A percentile compares a stretch with the other conserved stretches of the same genome.
phyloP scores from a whole-genome alignment of 2,113 vertebrate species.

The Cinclus mexicanus region DNA sequence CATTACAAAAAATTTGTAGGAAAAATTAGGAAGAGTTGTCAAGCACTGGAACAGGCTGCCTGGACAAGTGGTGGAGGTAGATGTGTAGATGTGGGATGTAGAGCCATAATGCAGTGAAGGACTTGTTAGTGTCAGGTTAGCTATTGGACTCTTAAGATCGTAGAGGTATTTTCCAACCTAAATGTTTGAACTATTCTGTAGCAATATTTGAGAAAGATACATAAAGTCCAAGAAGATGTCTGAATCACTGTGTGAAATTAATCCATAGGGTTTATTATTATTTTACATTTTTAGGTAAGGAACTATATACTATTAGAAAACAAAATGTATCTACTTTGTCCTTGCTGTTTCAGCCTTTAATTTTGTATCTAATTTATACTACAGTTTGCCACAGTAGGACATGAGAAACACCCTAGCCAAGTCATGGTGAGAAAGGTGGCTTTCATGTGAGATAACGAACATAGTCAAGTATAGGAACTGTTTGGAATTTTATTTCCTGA shows the following conservation, averaged over 20 bases:
- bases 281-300: background rate
- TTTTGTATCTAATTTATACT: background rate
- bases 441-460: background rate
- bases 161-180: background rate
- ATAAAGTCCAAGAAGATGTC: background rate
- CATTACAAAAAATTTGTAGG: background rate
- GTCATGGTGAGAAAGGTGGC: background rate
- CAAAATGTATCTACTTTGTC: background rate
- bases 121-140: background rate
- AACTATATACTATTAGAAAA: background rate
- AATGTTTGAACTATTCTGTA: background rate
- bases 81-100: background rate
- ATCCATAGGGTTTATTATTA: background rate
- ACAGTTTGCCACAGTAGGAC: background rate
- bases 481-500: background rate
- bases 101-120: background rate
- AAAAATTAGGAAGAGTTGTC: background rate
- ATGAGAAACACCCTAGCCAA: background rate
- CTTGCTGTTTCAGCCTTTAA: background rate
- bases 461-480: background rate
- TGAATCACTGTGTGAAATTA: background rate
- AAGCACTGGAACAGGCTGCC: background rate
- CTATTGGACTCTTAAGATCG: fast-evolving
- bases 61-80: background rate
- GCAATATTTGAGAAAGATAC: background rate